Conservation (phyloP, 2,797 vertebrate genomes). For the Numenius phaeopus region DNA sequence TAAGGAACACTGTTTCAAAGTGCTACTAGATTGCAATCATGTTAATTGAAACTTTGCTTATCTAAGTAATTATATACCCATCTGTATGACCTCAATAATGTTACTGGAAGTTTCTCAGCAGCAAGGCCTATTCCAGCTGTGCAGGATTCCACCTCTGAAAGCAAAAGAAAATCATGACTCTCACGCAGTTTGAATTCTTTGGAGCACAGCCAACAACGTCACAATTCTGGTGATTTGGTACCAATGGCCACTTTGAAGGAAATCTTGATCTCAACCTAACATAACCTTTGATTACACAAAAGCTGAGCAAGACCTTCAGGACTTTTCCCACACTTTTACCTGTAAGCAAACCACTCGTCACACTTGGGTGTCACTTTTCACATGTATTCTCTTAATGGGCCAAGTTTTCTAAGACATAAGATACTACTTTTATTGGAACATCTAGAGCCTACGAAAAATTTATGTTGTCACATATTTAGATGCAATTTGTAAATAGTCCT, state of each 20-base stretch:
- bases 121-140: background rate
- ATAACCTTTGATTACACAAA: background rate
- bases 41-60: constrained; percentile 59
- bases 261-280: background rate
- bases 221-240: background rate
- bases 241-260: background rate
- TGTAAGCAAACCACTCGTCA: background rate
- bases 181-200: background rate
- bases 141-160: background rate
- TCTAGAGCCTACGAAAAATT: background rate
- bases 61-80: constrained; percentile 20
- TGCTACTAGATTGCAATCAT: constrained; percentile 50
- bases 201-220: background rate
- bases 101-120: constrained; percentile 26
- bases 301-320: background rate
- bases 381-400: background rate
- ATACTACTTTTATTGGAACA: background rate
- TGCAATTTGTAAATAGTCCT: background rate
- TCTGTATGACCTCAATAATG: background rate
- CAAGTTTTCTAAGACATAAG: background rate
- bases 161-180: background rate
- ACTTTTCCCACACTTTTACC: background rate
- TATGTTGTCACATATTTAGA: background rate
- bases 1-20: background rate
- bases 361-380: background rate